Percentiles rank a stretch among this genome's conserved stretches.
Evolutionary conservation across 2,888 invertebrate genomes (phyloP).

Genomic region (Hyposoter didymator): DNA sequence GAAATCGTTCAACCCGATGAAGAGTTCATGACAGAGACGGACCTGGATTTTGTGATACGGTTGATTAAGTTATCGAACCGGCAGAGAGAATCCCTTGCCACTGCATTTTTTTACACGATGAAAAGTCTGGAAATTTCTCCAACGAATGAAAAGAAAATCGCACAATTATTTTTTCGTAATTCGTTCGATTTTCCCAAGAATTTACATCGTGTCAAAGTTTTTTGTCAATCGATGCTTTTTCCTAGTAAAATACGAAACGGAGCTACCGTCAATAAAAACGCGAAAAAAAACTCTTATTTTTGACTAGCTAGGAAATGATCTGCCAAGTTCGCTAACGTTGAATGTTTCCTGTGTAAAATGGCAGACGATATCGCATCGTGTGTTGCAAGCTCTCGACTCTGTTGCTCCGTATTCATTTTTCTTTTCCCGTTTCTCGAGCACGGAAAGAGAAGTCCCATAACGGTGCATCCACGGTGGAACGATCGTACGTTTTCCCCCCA

Average conservation of each 20-base stretch:
- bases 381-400: background rate
- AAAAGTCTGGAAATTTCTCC: background rate
- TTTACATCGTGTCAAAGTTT: too few relatives aligned
- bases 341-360: background rate
- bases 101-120: background rate
- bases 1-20: background rate
- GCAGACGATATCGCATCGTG: slow-evolving; percentile 2
- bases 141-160: too few relatives aligned
- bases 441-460: slow-evolving; percentile 48
- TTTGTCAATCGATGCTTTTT: background rate
- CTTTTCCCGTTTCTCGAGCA: slow-evolving; percentile 1
- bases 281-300: background rate
- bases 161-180: too few relatives aligned
- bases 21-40: background rate
- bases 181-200: too few relatives aligned
- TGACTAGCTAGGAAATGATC: background rate
- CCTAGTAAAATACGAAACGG: too few relatives aligned
- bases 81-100: background rate
- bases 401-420: slow-evolving; percentile 18
- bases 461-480: slow-evolving; percentile 58
- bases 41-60: background rate
- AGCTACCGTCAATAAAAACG: too few relatives aligned
- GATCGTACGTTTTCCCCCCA: slow-evolving; percentile 47
- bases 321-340: background rate
- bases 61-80: background rate